These are phyloP conservation scores for Eulemur mongoz DNA, from an alignment of 2,797 vertebrate species.

Conservation along the genomic window DNA sequence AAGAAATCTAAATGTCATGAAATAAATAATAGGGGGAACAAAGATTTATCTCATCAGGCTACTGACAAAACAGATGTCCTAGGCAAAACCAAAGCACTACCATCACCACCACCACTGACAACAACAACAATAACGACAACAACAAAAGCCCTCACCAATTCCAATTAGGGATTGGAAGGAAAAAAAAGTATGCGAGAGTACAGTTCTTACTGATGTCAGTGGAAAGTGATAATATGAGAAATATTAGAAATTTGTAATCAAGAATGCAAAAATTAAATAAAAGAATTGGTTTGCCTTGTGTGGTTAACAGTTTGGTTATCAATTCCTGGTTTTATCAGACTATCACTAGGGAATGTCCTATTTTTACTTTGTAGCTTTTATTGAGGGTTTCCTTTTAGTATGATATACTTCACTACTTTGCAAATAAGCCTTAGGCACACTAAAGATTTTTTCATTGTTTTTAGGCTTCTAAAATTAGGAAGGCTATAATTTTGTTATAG, in stretches of 20 bases:
- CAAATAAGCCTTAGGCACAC: not conserved
- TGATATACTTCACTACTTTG: not conserved
- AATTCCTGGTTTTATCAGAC: not conserved
- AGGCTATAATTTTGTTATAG: not conserved
- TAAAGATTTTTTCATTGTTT: not conserved
- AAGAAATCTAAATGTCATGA: not conserved
- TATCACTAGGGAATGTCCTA: not conserved
- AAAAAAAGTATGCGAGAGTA: not conserved
- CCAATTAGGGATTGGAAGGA: not conserved
- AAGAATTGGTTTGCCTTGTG: not conserved
- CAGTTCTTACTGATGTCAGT: not conserved
- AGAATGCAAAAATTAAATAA: not conserved
- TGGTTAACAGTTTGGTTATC: not conserved
- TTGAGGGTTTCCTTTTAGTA: not conserved
- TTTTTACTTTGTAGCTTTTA: not conserved
- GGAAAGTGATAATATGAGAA: not conserved
- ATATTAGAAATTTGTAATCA: not conserved
- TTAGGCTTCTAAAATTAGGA: not conserved
- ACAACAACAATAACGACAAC: not conserved
- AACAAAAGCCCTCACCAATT: not conserved
- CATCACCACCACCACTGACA: not conserved
- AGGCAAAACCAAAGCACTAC: not conserved
- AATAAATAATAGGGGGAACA: not conserved
- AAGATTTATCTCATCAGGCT: not conserved
- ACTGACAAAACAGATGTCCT: not conserved